Evolutionary conservation across 2,888 invertebrate genomes (phyloP).

Genomic region (Scotopteryx bipunctaria): DNA sequence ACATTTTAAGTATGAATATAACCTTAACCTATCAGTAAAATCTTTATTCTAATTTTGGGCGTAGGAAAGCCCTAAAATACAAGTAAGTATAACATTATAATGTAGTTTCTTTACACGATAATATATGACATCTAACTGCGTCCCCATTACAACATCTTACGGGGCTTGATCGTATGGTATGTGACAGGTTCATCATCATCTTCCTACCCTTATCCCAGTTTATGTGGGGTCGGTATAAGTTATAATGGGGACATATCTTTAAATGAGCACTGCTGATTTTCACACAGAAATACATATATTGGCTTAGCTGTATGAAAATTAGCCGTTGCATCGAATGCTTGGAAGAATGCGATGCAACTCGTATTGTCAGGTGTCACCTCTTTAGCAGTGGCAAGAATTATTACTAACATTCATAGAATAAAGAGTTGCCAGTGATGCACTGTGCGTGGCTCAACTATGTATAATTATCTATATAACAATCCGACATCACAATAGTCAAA

Average conservation of each 20-base stretch:
- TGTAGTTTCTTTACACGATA: too few relatives aligned
- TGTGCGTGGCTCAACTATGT: neutral
- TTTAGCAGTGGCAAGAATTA: slow-evolving; percentile 3
- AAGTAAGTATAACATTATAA: too few relatives aligned
- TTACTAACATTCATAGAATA: neutral
- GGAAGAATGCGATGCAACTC: neutral
- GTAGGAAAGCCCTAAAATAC: too few relatives aligned
- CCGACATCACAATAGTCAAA: too few relatives aligned
- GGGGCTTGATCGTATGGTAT: neutral
- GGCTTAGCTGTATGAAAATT: slow-evolving; percentile 4
- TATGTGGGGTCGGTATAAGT: neutral
- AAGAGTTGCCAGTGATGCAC: neutral
- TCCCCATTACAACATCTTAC: too few relatives aligned
- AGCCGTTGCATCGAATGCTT: slow-evolving; percentile 4
- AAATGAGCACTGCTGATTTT: slow-evolving; percentile 1
- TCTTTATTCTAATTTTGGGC: too few relatives aligned
- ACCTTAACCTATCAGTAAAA: too few relatives aligned
- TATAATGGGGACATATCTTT: neutral
- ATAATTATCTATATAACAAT: too few relatives aligned
- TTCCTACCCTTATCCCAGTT: too few relatives aligned
- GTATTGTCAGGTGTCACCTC: slow-evolving; percentile 11
- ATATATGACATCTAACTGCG: too few relatives aligned
- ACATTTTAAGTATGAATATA: too few relatives aligned
- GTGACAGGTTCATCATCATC: too few relatives aligned
- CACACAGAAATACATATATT: neutral